These are phyloP conservation scores for Bombus pyrosoma DNA, from an alignment of 1,140 invertebrate species.

Conservation along the genomic window DNA sequence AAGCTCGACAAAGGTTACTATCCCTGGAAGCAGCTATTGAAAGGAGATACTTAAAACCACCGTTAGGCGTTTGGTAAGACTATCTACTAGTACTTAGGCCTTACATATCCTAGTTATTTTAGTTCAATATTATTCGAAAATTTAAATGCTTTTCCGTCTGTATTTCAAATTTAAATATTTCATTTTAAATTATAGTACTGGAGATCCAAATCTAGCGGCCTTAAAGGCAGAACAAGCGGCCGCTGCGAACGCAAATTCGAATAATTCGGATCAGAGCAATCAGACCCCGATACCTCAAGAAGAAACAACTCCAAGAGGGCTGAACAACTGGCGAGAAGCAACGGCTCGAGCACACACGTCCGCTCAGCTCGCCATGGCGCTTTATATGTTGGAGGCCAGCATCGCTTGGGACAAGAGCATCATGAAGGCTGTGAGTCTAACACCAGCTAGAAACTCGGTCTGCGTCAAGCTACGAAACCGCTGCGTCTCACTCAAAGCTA, in stretches of 20 bases:
- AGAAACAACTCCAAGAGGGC: constrained; percentile 85
- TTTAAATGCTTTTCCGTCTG: too few species aligned
- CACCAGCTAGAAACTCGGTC: constrained; percentile 80
- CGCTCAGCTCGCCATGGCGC: constrained; percentile 94
- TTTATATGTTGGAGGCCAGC: constrained; percentile 94
- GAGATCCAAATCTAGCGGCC: constrained; percentile 83
- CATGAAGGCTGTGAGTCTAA: constrained; percentile 97
- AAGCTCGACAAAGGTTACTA: constrained; percentile 90
- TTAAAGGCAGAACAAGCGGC: constrained; percentile 82
- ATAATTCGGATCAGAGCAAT: constrained; percentile 73
- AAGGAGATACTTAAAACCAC: constrained; percentile 95
- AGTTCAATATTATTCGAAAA: too few species aligned
- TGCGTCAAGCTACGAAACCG: constrained; percentile 80
- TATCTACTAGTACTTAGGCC: not conserved
- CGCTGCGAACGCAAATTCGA: constrained; percentile 74
- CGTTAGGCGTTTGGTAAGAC: constrained; percentile 89
- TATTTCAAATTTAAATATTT: too few species aligned
- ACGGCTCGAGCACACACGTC: constrained; percentile 91
- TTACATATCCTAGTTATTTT: too few species aligned
- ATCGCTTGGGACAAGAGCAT: constrained; percentile 99
- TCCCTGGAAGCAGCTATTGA: constrained; percentile 95
- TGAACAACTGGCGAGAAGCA: constrained; percentile 94
- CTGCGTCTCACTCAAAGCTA: constrained; percentile 79
- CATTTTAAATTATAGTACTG: constrained; percentile 77
- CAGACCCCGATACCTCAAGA: constrained; percentile 71